phyloP scores from a whole-genome alignment of 1,140 invertebrate genomes.

The Aethina tumida region DNA sequence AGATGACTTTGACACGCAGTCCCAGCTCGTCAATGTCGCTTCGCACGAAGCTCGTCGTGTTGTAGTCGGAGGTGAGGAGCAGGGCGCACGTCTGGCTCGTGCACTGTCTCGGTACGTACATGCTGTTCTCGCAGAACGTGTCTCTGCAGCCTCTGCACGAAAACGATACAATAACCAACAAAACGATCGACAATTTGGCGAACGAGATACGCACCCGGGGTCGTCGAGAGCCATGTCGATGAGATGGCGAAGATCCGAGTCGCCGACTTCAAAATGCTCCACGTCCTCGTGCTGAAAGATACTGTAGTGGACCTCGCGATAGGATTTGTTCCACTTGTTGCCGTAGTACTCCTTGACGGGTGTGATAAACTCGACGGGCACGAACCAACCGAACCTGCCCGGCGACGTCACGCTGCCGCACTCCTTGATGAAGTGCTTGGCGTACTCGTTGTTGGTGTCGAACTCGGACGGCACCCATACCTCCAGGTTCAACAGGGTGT shows the following conservation, averaged over 20 bases:
- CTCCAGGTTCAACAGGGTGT: conserved; percentile 47
- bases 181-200: no score
- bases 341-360: conserved; percentile 20
- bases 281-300: conserved; percentile 38
- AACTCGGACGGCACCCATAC: conserved; percentile 54
- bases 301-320: conserved; percentile 39
- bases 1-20: conserved; percentile 49
- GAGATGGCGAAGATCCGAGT: no score
- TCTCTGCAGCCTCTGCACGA: conserved; percentile 41
- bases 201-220: not conserved
- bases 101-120: conserved; percentile 48
- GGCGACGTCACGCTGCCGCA: conserved; percentile 49
- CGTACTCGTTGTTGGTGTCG: conserved; percentile 37
- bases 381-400: conserved; percentile 66
- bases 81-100: conserved; percentile 42
- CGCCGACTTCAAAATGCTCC: conserved; percentile 37
- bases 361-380: conserved; percentile 40
- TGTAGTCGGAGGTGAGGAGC: conserved; percentile 44
- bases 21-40: conserved; percentile 44
- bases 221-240: conserved; percentile 4
- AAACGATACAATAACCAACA: conserved; percentile 11
- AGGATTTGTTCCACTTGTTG: conserved; percentile 10
- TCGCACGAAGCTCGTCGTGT: conserved; percentile 41
- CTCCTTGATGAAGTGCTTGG: conserved; percentile 42
- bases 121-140: conserved; percentile 42